Conservation (phyloP, 23 tunicate species). For the Oikopleura albicans region DNA sequence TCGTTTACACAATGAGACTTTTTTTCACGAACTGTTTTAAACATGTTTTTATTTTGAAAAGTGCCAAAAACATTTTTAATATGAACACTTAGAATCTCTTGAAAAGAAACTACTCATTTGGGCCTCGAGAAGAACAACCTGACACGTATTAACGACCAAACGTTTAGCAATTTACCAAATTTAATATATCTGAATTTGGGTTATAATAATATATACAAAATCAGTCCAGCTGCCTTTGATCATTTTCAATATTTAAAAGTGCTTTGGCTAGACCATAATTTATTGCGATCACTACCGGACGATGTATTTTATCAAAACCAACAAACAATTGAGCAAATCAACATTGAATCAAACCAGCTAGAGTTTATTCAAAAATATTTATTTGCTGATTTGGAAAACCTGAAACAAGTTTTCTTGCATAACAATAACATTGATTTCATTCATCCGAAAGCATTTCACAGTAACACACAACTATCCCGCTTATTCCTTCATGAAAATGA, state of each 20-base stretch:
- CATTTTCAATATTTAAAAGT: not conserved
- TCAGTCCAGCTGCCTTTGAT: not conserved
- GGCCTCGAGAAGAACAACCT: too few species aligned
- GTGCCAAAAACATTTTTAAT: too few species aligned
- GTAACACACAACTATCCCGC: not conserved
- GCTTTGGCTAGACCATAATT: not conserved
- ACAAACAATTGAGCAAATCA: not conserved
- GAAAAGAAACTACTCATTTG: too few species aligned
- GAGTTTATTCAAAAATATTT: not conserved
- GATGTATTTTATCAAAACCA: not conserved
- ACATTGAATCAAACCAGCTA: not conserved
- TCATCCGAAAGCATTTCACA: not conserved
- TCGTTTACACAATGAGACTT: too few species aligned
- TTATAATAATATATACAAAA: too few species aligned
- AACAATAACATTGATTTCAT: not conserved
- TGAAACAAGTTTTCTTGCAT: not conserved
- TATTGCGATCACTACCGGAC: not conserved
- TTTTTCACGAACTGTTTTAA: too few species aligned
- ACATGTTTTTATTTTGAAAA: too few species aligned
- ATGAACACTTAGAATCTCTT: too few species aligned
- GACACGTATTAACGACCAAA: too few species aligned
- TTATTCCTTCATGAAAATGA: not conserved
- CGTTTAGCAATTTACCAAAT: too few species aligned
- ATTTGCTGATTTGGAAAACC: not conserved
- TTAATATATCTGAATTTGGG: too few species aligned